Base-by-base conservation (phyloP, 2,797 vertebrate species). In the Rhinogobio ventralis region DNA sequence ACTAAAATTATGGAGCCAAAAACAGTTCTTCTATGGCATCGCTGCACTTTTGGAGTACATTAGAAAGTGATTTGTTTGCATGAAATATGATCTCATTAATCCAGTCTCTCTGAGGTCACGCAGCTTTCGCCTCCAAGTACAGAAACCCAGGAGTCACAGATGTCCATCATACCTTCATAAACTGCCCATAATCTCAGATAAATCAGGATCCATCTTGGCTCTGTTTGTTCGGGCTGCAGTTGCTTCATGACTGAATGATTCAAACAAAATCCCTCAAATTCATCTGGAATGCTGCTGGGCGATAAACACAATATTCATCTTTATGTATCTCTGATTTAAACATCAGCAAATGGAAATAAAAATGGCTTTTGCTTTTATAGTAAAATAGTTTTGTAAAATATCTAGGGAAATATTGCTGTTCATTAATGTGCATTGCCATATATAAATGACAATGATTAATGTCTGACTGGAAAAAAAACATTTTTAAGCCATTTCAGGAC, bases 141-240 rank as follows among this genome's bases (percentile, higher is more conserved):
- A 36, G 7, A 75, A 75, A 75, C 73, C 19, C 73, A 55, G 30
- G 49, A 75, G 73, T 75, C 73, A 15, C 20, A 76, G 30, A 76
- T 30, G 7, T 73, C 62, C 28, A 19, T 66, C 62, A 8, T 14
- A 66, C 14, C 28, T 8, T 39, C 73, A 55, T 4, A 57, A 75
- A 55, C 30, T 5, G 13, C 51, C 30, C 19, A 23, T 75, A 36
- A 55, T 36, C 72, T 55, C 17, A 7, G 28, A 75, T 75, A 75
- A 75, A 55, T 15, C 72, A 36, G 49, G 46, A 30, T 20, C 72
- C 19, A 10, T 11, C 72, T 33, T 14, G 46, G 28, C 49, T 33
- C 49, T 51, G 25, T 51, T 51, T 11, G 45, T 74, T 46, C n/a
- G n/a, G n/a, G n/a, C n/a, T n/a, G n/a, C n/a, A n/a, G n/a, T n/a